A percentile compares a stretch with the other conserved stretches of the same genome.
These are phyloP conservation scores for Cistogaster globosa DNA, from an alignment of 2,888 invertebrate genomes.

Conservation along the genomic window DNA sequence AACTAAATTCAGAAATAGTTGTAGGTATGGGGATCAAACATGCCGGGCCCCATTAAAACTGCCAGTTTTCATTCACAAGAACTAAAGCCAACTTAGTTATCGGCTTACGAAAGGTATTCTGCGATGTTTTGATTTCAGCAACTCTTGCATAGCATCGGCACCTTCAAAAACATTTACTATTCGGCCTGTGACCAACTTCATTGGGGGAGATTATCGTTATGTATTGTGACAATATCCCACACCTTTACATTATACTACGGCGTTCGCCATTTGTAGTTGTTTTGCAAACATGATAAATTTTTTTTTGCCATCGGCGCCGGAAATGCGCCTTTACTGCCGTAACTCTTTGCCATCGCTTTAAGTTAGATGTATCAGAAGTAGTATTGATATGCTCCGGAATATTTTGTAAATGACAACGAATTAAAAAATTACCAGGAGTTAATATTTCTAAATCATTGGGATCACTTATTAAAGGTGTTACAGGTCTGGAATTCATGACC, in stretches of 20 bases:
- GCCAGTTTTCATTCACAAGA: conserved; percentile 36
- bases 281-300: neutral
- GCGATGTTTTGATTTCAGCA: neutral
- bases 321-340: neutral
- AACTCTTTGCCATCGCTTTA: neutral
- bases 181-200: neutral
- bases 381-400: neutral
- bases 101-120: neutral
- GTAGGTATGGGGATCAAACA: too few species aligned
- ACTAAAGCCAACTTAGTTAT: conserved; percentile 23
- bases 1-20: too few species aligned
- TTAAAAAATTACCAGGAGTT: neutral
- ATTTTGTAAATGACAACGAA: neutral
- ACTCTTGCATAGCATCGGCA: neutral
- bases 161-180: neutral
- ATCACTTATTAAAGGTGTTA: neutral
- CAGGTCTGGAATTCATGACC: neutral
- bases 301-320: neutral
- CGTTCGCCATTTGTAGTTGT: conserved; percentile 1
- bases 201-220: neutral
- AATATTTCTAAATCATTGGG: neutral
- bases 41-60: conserved; percentile 2
- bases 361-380: neutral
- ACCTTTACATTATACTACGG: neutral
- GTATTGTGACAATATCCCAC: neutral